Conservation (phyloP, 1,140 invertebrate genomes). For the Drosophila sechellia region DNA sequence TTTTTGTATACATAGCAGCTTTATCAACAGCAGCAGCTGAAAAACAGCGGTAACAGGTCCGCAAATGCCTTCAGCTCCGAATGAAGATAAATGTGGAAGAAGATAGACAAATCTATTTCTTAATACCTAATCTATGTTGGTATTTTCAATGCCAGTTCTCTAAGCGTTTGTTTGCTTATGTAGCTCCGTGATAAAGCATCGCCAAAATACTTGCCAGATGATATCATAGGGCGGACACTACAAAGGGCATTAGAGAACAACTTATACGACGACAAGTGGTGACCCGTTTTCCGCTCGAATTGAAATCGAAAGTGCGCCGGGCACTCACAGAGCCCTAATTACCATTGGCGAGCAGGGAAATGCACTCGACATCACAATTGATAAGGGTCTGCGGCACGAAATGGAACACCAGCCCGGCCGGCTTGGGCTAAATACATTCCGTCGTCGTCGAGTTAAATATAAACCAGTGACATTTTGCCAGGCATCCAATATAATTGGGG, state of each 20-base stretch:
- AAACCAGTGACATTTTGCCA: conserved; percentile 59
- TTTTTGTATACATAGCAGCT: conserved; percentile 59
- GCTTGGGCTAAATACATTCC: conserved; percentile 61
- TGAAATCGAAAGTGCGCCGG: conserved; percentile 66
- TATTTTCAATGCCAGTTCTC: conserved; percentile 54
- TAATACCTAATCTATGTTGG: conserved; percentile 36
- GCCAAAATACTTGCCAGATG: conserved; percentile 67
- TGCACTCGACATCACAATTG: conserved; percentile 52
- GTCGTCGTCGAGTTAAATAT: conserved; percentile 51
- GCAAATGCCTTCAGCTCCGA: conserved; percentile 49
- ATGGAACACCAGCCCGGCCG: conserved; percentile 25
- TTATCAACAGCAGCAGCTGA: conserved; percentile 47
- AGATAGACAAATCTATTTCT: conserved; percentile 40
- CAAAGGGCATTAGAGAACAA: conserved; percentile 31
- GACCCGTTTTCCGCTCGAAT: conserved; percentile 68
- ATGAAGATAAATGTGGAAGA: conserved; percentile 64
- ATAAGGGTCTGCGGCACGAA: conserved; percentile 36
- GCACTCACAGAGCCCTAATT: conserved; percentile 49
- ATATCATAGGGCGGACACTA: conserved; percentile 69
- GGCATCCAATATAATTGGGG: conserved; percentile 33
- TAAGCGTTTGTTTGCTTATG: conserved; percentile 28
- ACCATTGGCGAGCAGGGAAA: conserved; percentile 34
- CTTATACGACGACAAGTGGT: conserved; percentile 20
- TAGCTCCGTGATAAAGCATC: conserved; percentile 52
- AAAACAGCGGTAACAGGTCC: conserved; percentile 35